phyloP scores from a whole-genome alignment of 2,797 vertebrate genomes.

The Lindbergichthys nudifrons region DNA sequence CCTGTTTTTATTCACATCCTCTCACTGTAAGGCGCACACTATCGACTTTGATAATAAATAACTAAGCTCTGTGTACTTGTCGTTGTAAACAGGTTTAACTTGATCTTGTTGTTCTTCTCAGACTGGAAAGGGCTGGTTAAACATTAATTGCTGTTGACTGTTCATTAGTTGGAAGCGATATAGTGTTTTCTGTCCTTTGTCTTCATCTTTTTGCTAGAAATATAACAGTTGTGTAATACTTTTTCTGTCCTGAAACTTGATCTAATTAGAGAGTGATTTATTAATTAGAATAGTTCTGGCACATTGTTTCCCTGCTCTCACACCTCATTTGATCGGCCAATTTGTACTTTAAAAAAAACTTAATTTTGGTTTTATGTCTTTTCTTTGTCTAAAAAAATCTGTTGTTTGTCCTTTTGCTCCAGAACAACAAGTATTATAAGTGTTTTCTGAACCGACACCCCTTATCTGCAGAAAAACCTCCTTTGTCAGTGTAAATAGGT shows the following conservation, averaged over 20 bases:
- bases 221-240: background rate
- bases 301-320: background rate
- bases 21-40: background rate
- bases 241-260: background rate
- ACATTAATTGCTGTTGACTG: background rate
- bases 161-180: slow-evolving; percentile 8
- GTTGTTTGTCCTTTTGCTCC: background rate
- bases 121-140: background rate
- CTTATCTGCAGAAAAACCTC: too few relatives aligned
- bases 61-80: background rate
- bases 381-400: background rate
- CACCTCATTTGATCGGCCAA: background rate
- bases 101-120: background rate
- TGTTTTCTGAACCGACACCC: background rate
- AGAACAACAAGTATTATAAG: background rate
- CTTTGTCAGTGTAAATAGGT: too few relatives aligned
- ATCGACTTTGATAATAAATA: slow-evolving; percentile 11
- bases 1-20: background rate
- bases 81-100: slow-evolving; percentile 1
- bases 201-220: background rate
- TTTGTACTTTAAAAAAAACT: slow-evolving; percentile 14
- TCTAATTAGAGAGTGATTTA: slow-evolving; percentile 7
- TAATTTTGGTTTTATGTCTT: background rate
- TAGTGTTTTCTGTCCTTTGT: slow-evolving; percentile 4
- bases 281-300: background rate